Conservation (phyloP, 1,140 invertebrate species). For the Drosophila navojoa region DNA sequence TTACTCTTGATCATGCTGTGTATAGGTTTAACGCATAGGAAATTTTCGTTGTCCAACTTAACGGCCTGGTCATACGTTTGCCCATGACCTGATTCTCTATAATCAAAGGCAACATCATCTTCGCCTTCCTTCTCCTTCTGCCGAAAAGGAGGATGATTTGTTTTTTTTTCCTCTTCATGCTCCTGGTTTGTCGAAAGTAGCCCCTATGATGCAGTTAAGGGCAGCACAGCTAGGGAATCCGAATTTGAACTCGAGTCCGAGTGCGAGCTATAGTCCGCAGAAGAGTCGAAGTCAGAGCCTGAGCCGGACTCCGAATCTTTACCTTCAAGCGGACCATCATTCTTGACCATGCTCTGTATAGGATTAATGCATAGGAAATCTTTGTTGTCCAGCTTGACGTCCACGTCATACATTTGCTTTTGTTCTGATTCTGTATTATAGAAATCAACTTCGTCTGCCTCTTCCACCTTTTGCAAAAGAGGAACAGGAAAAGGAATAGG, state of each 20-base stretch:
- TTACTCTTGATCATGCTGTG: too few species aligned
- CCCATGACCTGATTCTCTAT: background rate
- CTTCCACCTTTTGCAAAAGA: background rate
- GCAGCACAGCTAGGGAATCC: background rate
- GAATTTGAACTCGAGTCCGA: too few species aligned
- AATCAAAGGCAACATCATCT: background rate
- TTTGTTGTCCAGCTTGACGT: background rate
- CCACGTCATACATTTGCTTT: background rate
- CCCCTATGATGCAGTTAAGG: background rate
- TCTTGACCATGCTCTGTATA: too few species aligned
- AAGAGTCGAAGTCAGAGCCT: too few species aligned
- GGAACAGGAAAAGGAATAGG: too few species aligned
- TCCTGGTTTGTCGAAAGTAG: too few species aligned
- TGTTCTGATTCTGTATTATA: background rate
- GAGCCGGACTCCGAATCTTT: background rate
- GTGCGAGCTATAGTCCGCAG: too few species aligned
- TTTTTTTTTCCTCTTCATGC: too few species aligned
- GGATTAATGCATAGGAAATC: background rate
- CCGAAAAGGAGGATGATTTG: too few species aligned
- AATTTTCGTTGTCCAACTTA: slow-evolving; percentile 58
- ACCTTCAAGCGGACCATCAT: too few species aligned
- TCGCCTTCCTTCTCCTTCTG: background rate
- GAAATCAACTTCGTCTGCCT: background rate
- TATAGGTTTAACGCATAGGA: slow-evolving; percentile 10
- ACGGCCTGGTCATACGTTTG: slow-evolving; percentile 43